phyloP scores from a whole-genome alignment of 2,888 invertebrate genomes.

The Danaus chrysippus region DNA sequence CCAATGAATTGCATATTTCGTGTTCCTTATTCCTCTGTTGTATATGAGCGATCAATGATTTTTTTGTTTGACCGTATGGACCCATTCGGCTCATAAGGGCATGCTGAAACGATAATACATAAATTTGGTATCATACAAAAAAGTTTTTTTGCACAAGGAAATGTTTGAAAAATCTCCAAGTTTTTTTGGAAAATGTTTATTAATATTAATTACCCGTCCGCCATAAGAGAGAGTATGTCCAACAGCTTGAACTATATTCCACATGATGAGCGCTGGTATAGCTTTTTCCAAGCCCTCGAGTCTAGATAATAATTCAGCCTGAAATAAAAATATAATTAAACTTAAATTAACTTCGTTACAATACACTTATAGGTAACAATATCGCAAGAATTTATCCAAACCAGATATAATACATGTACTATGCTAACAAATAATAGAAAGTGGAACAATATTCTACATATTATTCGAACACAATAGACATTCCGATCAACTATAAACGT shows the following conservation, averaged over 20 bases:
- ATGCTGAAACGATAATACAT: constrained; percentile 39
- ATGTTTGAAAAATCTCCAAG: too few species aligned
- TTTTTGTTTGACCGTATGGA: constrained; percentile 47
- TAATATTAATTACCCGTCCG: constrained; percentile 45
- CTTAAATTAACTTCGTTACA: too few species aligned
- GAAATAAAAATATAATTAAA: constrained; percentile 33
- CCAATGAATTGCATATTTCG: constrained; percentile 39
- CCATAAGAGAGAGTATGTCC: constrained; percentile 48
- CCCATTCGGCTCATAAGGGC: constrained; percentile 56
- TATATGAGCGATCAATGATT: constrained; percentile 44
- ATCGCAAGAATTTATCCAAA: too few species aligned
- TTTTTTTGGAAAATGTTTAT: not conserved
- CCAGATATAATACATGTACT: not conserved
- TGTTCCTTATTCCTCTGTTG: constrained; percentile 34
- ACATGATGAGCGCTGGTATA: constrained; percentile 81
- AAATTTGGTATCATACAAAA: not conserved
- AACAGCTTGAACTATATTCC: constrained; percentile 75
- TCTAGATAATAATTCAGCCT: constrained; percentile 76
- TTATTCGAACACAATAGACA: too few species aligned
- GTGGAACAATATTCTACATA: too few species aligned
- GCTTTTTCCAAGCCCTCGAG: constrained; percentile 79
- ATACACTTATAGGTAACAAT: too few species aligned
- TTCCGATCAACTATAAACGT: too few species aligned
- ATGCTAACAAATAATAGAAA: too few species aligned
- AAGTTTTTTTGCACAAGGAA: too few species aligned